Percentiles rank a stretch among this genome's conserved stretches.
Conservation (phyloP, 2,113 vertebrate genomes). For the Phocoena sinus region DNA sequence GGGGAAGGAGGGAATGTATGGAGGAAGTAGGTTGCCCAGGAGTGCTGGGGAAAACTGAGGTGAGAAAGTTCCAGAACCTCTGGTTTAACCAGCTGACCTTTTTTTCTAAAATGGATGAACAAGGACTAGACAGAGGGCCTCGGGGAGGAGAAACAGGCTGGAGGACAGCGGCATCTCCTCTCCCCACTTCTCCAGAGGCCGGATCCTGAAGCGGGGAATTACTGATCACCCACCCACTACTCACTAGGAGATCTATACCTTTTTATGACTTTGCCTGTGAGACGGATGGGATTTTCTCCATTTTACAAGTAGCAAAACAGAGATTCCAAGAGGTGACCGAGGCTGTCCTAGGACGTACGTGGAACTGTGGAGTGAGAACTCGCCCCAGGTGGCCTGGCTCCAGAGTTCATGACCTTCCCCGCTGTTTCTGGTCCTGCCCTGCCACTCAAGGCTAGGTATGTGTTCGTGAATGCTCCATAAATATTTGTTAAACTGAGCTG, state of each 20-base stretch:
- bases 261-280: background rate
- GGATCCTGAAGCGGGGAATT: background rate
- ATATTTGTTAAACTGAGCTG: background rate
- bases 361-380: background rate
- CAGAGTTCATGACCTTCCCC: background rate
- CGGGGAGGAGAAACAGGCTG: background rate
- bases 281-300: background rate
- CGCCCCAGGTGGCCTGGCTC: background rate
- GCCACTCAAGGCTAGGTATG: background rate
- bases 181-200: background rate
- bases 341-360: background rate
- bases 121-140: background rate
- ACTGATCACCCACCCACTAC: background rate
- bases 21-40: background rate
- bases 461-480: background rate
- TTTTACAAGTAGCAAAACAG: background rate
- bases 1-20: background rate
- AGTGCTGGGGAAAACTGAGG: background rate
- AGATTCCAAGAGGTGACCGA: background rate
- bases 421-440: background rate
- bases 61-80: constrained; percentile 18
- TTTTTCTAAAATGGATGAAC: background rate
- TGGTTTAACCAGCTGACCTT: background rate
- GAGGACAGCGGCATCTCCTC: background rate
- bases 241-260: background rate